These are phyloP conservation scores for Perodicticus potto DNA, from an alignment of 2,797 vertebrate genomes.

Conservation along the genomic window DNA sequence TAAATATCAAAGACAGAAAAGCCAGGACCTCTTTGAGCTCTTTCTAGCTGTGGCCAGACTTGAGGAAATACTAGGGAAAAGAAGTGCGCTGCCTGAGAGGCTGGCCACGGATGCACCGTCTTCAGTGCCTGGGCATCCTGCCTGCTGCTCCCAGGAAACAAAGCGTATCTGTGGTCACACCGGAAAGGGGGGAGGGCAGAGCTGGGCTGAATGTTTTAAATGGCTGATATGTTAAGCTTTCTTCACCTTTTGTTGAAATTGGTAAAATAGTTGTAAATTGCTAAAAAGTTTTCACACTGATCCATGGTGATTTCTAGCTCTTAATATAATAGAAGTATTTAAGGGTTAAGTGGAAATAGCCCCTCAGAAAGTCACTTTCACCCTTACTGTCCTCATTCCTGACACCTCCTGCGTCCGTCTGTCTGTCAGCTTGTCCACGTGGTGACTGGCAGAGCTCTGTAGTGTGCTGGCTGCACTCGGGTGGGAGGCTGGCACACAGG, in stretches of 20 bases:
- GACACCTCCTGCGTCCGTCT: not conserved
- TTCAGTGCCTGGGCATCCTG: not conserved
- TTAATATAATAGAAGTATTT: not conserved
- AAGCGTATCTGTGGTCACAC: not conserved
- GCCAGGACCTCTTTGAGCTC: not conserved
- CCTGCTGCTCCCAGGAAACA: not conserved
- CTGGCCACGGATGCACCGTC: not conserved
- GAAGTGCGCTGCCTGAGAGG: not conserved
- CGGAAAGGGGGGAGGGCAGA: fast-evolving
- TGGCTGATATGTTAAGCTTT: not conserved
- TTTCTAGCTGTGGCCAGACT: not conserved
- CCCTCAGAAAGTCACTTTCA: not conserved
- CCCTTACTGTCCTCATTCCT: not conserved
- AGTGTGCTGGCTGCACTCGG: not conserved
- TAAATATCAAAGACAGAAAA: not conserved
- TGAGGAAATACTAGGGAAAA: not conserved
- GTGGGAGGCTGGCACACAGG: not conserved
- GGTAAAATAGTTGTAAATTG: not conserved
- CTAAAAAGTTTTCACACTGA: not conserved
- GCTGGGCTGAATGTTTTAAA: not conserved
- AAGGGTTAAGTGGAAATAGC: not conserved
- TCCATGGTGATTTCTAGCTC: not conserved
- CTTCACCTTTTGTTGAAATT: not conserved
- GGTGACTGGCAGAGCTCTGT: not conserved
- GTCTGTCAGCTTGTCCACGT: not conserved